Conservation (phyloP, 2,797 vertebrate species). For the Poliocrania exsul region DNA sequence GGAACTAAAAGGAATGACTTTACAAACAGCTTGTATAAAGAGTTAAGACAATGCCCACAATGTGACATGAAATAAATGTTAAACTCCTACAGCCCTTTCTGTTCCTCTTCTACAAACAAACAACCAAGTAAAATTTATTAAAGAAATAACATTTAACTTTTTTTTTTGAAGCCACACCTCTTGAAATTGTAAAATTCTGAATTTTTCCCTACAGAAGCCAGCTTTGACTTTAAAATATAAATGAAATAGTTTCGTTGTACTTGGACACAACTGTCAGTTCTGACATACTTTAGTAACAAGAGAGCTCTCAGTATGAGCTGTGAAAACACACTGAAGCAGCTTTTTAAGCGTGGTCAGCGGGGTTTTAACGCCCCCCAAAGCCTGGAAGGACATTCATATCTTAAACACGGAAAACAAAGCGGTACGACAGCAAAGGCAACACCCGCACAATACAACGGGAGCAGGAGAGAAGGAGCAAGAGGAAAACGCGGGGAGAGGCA, state of each 20-base stretch:
- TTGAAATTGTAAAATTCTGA: not conserved
- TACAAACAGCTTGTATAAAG: not conserved
- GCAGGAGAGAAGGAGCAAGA: not conserved
- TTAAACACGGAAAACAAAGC: fast-evolving
- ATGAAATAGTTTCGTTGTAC: fast-evolving
- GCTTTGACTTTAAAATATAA: not conserved
- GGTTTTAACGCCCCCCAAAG: not conserved
- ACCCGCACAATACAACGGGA: fast-evolving
- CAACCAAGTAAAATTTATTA: too few species aligned
- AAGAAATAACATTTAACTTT: not conserved
- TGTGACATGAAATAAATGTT: fast-evolving
- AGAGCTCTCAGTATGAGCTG: not conserved
- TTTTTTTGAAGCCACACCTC: not conserved
- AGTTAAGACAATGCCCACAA: not conserved
- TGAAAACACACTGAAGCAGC: not conserved
- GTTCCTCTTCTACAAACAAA: not conserved
- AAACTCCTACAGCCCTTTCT: not conserved
- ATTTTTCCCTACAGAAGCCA: not conserved
- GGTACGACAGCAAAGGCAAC: fast-evolving
- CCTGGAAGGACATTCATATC: fast-evolving
- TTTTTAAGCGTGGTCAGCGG: fast-evolving
- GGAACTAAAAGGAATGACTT: not conserved
- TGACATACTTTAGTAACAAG: too few species aligned
- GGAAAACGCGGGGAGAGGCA: not conserved
- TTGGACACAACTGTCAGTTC: too few species aligned